Percentiles rank a stretch among this genome's conserved stretches.
phyloP scores from a whole-genome alignment of 2,888 invertebrate genomes.

The Tribolium freemani region DNA sequence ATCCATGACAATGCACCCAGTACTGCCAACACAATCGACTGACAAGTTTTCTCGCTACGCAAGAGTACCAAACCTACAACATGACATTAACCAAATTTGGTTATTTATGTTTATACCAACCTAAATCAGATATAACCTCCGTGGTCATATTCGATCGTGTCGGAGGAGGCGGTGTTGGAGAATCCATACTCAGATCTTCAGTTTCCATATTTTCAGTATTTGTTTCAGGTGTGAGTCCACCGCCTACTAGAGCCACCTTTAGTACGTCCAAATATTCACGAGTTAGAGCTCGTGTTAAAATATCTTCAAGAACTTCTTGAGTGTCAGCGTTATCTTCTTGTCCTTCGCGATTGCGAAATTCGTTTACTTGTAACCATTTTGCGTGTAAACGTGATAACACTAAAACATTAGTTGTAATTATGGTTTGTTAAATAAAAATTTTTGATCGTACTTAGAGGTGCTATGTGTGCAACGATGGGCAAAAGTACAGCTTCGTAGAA shows the following conservation, averaged over 20 bases:
- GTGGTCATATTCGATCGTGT: constrained; percentile 70
- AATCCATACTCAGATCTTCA: constrained; percentile 80
- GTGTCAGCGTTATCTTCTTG: constrained; percentile 84
- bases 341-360: constrained; percentile 82
- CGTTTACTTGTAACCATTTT: constrained; percentile 86
- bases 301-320: constrained; percentile 88
- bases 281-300: constrained; percentile 87
- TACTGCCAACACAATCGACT: constrained; percentile 76
- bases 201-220: constrained; percentile 75
- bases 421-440: no score
- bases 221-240: constrained; percentile 71
- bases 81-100: background rate
- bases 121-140: constrained; percentile 87
- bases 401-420: constrained; percentile 54
- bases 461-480: constrained; percentile 83
- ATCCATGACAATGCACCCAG: constrained; percentile 85
- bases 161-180: constrained; percentile 70
- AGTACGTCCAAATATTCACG: constrained; percentile 90
- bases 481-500: constrained; percentile 83
- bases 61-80: constrained; percentile 71
- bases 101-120: constrained; percentile 59
- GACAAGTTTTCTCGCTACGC: constrained; percentile 75
- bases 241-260: constrained; percentile 81
- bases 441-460: constrained; percentile 80
- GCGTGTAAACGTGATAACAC: constrained; percentile 79